Percentiles rank a stretch among this genome's conserved stretches.
These are phyloP conservation scores for Stegastes partitus DNA, from an alignment of 2,113 vertebrate species.

Conservation along the genomic window DNA sequence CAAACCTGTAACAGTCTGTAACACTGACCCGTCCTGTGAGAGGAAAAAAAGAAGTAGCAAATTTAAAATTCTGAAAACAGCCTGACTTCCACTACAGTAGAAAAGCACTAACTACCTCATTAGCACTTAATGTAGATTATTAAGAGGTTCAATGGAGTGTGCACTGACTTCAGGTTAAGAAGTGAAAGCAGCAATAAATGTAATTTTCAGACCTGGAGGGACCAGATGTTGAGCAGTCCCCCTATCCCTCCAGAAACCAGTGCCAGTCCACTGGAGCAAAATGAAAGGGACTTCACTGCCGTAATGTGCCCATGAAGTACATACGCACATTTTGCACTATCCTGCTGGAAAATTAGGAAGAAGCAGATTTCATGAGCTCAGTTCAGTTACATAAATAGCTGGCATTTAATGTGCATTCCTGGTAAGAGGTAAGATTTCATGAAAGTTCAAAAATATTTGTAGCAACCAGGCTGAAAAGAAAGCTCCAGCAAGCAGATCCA, in stretches of 20 bases:
- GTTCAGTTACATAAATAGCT: background rate
- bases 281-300: constrained; percentile 85
- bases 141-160: background rate
- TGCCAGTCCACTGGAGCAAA: constrained; percentile 83
- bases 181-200: background rate
- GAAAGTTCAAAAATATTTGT: background rate
- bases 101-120: background rate
- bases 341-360: constrained; percentile 58
- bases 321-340: constrained; percentile 82
- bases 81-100: background rate
- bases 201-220: constrained; percentile 79
- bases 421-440: background rate
- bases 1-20: constrained; percentile 86
- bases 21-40: constrained; percentile 85
- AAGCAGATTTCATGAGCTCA: background rate
- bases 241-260: constrained; percentile 87
- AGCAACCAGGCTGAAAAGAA: background rate
- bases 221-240: constrained; percentile 88
- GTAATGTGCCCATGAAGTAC: constrained; percentile 86
- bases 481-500: background rate
- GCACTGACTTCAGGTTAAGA: background rate
- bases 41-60: constrained; percentile 31
- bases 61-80: background rate
- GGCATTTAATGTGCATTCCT: background rate
- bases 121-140: background rate